phyloP scores from a whole-genome alignment of 2,888 invertebrate genomes.

The Acanthosepion pharaonis region DNA sequence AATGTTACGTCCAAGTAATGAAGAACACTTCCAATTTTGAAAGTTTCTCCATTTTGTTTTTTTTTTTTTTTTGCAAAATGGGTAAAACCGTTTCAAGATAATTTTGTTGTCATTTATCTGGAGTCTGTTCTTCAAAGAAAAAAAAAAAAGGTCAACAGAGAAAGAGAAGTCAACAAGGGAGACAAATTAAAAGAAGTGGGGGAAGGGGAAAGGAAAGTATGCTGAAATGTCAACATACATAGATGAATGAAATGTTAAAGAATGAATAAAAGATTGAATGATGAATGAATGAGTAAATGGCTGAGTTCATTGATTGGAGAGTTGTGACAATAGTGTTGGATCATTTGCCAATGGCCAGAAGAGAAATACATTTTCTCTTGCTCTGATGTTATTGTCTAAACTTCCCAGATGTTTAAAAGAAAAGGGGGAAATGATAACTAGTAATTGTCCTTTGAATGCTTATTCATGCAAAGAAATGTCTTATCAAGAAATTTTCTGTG shows the following conservation, averaged over 20 bases:
- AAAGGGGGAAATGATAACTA: not conserved
- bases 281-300: not conserved
- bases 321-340: not conserved
- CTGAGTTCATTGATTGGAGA: not conserved
- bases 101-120: not conserved
- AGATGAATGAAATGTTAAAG: not conserved
- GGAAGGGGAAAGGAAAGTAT: not conserved
- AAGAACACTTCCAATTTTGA: not conserved
- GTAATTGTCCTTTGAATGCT: not conserved
- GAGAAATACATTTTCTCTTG: not conserved
- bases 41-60: not conserved
- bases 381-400: not conserved
- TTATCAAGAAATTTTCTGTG: not conserved
- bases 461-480: not conserved
- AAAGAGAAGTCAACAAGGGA: not conserved
- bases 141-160: not conserved
- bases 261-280: not conserved
- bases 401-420: not conserved
- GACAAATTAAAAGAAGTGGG: not conserved
- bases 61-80: not conserved
- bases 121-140: not conserved
- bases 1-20: not conserved
- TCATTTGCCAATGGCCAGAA: not conserved
- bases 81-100: not conserved
- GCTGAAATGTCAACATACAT: not conserved